Conservation (phyloP, 2,113 vertebrate genomes). For the Meriones unguiculatus region DNA sequence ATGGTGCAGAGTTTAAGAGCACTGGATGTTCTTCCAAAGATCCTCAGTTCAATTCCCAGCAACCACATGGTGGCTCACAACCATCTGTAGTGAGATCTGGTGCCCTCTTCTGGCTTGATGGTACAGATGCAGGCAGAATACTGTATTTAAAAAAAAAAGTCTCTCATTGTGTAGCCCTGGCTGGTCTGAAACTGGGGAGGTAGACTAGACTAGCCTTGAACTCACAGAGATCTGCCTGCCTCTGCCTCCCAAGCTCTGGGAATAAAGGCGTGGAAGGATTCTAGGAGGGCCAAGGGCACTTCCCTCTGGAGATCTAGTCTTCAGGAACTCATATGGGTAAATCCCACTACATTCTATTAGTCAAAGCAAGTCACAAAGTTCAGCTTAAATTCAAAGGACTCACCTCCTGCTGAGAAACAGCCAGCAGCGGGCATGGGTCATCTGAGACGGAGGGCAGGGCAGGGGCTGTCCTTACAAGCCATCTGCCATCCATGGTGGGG, state of each 20-base stretch:
- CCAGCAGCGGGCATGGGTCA: not conserved
- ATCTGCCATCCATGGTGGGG: not conserved
- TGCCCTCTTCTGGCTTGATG: too few relatives aligned
- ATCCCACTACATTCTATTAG: not conserved
- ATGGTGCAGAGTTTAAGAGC: too few relatives aligned
- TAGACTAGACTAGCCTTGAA: not conserved
- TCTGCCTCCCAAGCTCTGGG: not conserved
- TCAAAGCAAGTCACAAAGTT: not conserved
- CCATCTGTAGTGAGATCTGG: too few relatives aligned
- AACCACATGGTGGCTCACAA: too few relatives aligned
- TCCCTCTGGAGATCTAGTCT: slow-evolving; percentile 2
- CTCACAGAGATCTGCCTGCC: not conserved
- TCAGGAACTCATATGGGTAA: not conserved
- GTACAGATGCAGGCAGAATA: too few relatives aligned
- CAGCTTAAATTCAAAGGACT: not conserved
- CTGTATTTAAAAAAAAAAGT: not conserved
- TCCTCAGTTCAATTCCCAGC: too few relatives aligned
- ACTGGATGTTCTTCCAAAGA: too few relatives aligned
- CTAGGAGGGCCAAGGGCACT: not conserved
- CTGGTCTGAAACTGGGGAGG: not conserved
- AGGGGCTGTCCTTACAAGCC: not conserved
- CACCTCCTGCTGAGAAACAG: not conserved
- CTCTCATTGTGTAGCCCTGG: not conserved
- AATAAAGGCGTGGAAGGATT: not conserved
- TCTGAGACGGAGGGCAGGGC: not conserved